These are phyloP conservation scores for Scaptomyza tumidula DNA, from an alignment of 2,888 invertebrate genomes.

Conservation along the genomic window DNA sequence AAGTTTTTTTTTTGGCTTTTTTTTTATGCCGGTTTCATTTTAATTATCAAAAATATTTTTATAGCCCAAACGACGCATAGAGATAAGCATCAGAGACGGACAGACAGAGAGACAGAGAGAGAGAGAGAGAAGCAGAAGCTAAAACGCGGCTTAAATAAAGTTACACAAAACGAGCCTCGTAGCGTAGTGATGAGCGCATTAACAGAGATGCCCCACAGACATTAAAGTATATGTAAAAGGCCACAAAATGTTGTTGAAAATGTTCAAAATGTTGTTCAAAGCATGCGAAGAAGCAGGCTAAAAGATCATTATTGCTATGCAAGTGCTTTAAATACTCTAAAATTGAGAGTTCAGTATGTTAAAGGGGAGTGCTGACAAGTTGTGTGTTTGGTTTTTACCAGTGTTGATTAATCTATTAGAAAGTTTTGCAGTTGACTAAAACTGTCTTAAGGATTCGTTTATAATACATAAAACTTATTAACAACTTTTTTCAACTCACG, in stretches of 20 bases:
- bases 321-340: conserved; percentile 31
- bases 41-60: conserved; percentile 80
- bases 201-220: conserved; percentile 68
- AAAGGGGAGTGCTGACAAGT: too few species aligned
- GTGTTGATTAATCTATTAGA: too few species aligned
- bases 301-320: conserved; percentile 13
- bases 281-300: conserved; percentile 9
- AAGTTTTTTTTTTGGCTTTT: too few species aligned
- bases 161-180: conserved; percentile 50
- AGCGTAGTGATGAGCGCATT: conserved; percentile 70
- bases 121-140: conserved; percentile 49
- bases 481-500: too few species aligned
- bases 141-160: conserved; percentile 52
- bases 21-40: conserved; percentile 74
- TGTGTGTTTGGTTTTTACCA: too few species aligned
- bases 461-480: too few species aligned
- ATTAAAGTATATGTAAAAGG: conserved; percentile 75
- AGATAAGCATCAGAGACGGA: conserved; percentile 55
- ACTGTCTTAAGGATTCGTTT: too few species aligned
- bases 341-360: background rate
- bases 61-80: conserved; percentile 55
- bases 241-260: conserved; percentile 58
- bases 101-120: background rate
- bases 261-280: too few species aligned
- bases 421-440: too few species aligned